These are phyloP conservation scores for Silurus asotus DNA, from an alignment of 2,113 vertebrate species.

Conservation along the genomic window DNA sequence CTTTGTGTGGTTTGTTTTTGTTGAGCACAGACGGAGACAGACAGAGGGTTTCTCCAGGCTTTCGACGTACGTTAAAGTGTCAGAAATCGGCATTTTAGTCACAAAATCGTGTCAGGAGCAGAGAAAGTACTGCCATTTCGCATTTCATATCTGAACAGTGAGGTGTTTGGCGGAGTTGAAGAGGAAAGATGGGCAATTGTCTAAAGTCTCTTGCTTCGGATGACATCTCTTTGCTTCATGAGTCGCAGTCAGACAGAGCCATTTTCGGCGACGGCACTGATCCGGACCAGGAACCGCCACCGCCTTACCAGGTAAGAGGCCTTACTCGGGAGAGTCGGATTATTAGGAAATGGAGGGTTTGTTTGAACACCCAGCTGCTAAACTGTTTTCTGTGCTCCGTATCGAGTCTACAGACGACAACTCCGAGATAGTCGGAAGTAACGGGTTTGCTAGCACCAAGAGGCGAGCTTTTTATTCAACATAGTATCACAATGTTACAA, in stretches of 20 bases:
- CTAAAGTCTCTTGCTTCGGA: constrained; percentile 95
- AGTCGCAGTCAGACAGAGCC: constrained; percentile 92
- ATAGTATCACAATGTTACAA: neutral
- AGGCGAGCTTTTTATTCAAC: neutral
- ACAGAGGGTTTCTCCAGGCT: constrained; percentile 54
- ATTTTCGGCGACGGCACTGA: constrained; percentile 91
- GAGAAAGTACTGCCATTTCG: neutral
- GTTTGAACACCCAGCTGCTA: neutral
- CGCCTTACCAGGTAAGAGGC: constrained; percentile 88
- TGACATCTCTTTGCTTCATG: constrained; percentile 95
- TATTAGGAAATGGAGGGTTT: neutral
- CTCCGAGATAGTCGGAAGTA: neutral
- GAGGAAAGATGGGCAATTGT: constrained; percentile 88
- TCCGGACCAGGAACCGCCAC: constrained; percentile 91
- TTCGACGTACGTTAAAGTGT: constrained; percentile 55
- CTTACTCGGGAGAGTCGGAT: neutral
- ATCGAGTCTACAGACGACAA: neutral
- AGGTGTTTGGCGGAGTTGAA: constrained; percentile 56
- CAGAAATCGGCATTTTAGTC: constrained; percentile 31
- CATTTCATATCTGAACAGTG: constrained; percentile 40
- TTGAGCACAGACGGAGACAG: constrained; percentile 50
- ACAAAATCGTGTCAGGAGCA: constrained; percentile 28
- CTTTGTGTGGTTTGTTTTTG: constrained; percentile 75
- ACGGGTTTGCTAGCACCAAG: neutral
- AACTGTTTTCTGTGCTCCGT: constrained; percentile 17